A percentile compares a stretch with the other conserved stretches of the same genome.
These are phyloP conservation scores for Coecobrya sp. DNA, from an alignment of 2,888 invertebrate species.

Conservation along the genomic window DNA sequence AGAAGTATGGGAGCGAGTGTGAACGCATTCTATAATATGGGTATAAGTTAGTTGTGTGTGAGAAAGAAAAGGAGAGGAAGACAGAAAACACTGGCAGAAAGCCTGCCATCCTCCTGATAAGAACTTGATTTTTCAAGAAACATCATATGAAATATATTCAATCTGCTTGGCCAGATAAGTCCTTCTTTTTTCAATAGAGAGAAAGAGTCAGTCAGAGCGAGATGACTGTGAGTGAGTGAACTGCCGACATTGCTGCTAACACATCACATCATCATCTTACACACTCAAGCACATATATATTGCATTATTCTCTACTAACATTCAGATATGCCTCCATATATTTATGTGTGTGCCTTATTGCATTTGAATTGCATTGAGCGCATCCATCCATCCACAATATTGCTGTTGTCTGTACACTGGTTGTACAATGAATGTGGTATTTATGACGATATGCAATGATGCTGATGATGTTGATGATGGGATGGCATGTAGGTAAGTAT, in stretches of 20 bases:
- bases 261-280: constrained; percentile 68
- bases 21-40: not conserved
- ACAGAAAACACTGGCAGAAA: constrained; percentile 86
- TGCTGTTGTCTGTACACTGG: constrained; percentile 38
- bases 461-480: constrained; percentile 69
- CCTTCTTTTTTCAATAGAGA: constrained; percentile 85
- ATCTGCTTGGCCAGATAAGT: constrained; percentile 86
- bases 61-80: constrained; percentile 80
- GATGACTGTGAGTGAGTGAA: constrained; percentile 79
- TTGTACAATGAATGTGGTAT: constrained; percentile 65
- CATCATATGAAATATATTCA: constrained; percentile 87
- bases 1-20: not conserved
- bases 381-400: constrained; percentile 53
- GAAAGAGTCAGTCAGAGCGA: constrained; percentile 71
- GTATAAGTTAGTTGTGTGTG: constrained; percentile 27
- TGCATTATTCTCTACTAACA: not conserved
- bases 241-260: constrained; percentile 66
- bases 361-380: constrained; percentile 70
- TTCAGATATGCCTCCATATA: not conserved
- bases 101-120: constrained; percentile 86
- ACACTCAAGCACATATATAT: constrained; percentile 57
- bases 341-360: constrained; percentile 51
- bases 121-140: constrained; percentile 86
- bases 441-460: constrained; percentile 74
- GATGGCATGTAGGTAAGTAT: constrained; percentile 40